Base-by-base conservation (phyloP, 1,140 invertebrate genomes). In the Drosophila kurseongensis region DNA sequence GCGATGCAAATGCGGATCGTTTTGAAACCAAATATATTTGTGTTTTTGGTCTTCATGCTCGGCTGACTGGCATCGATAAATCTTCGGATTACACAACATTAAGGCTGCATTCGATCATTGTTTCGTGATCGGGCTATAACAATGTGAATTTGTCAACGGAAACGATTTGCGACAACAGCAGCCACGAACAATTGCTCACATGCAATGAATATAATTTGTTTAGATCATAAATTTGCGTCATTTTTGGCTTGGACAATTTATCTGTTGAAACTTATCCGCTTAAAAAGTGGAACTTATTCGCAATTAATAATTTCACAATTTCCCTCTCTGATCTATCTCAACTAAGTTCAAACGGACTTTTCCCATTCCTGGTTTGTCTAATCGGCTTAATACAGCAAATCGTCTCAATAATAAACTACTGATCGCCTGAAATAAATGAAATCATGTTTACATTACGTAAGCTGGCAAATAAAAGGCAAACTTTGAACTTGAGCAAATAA, bases 181-280 rank as follows among this genome's bases (percentile, higher is more conserved):
- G 42, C 14, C 13, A 41, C 51, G 10, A 63, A 52, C 65, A 68
- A 68, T 71, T 58, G 65, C 65, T 58, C 51, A 50, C 67, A 71
- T 71, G 67, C 65, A 71, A 71, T 55, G 35, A 48, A 27, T 50
- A 71, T 69, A 57, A 71, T 69, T 71, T 41, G 67, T 35, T 69
- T 71, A 71, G 65, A 69, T 71, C 67, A 71, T 71, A 69, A 69
- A 58, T 71, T 71, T 71, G 51, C 65, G 65, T 71, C 42, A 71
- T 71, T 71, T 71, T 71, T 8, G 36, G 44, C 23, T n/a, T 29
- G 44, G 7, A n/a, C 4, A 40, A 13, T 38, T 14, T 52, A 44
- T 42, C 32, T 65, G 23, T 9, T 48, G 59, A 29, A 68, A 32
- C 16, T 14, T 18, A 65, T 38, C 45, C 18, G 50, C 50, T 52